Conservation (phyloP, 1,140 invertebrate genomes). For the Heliconius nattereri region DNA sequence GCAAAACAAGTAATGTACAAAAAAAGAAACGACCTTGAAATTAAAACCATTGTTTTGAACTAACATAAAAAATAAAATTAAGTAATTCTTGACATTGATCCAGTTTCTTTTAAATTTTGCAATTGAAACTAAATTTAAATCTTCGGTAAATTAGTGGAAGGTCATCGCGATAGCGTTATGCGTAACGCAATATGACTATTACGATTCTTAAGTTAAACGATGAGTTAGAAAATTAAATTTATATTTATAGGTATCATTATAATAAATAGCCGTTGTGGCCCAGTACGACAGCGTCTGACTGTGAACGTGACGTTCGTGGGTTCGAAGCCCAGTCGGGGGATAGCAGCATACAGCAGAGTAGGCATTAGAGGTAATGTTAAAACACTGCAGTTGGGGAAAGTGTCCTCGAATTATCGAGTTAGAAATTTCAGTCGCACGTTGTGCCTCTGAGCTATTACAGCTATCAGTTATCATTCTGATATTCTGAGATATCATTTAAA, state of each 20-base stretch:
- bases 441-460: too few relatives aligned
- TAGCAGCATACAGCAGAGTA: too few relatives aligned
- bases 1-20: slow-evolving; percentile 19
- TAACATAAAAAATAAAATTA: slow-evolving; percentile 11
- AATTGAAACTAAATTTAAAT: slow-evolving; percentile 11
- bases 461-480: too few relatives aligned
- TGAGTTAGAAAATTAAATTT: background rate
- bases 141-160: background rate
- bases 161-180: background rate
- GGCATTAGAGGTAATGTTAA: too few relatives aligned
- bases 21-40: slow-evolving; percentile 17
- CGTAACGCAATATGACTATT: background rate
- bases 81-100: slow-evolving; percentile 36
- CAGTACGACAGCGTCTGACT: too few relatives aligned
- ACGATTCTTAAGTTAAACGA: background rate
- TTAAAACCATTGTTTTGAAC: slow-evolving; percentile 29
- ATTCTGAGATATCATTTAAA: too few relatives aligned
- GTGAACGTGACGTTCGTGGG: too few relatives aligned
- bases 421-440: too few relatives aligned
- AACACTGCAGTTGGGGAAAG: too few relatives aligned
- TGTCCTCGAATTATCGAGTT: too few relatives aligned
- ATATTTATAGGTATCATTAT: background rate
- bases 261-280: background rate
- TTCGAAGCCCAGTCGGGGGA: too few relatives aligned
- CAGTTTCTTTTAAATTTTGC: slow-evolving; percentile 28